phyloP scores from a whole-genome alignment of 2,797 vertebrate species.

The Sebastes diploproa region DNA sequence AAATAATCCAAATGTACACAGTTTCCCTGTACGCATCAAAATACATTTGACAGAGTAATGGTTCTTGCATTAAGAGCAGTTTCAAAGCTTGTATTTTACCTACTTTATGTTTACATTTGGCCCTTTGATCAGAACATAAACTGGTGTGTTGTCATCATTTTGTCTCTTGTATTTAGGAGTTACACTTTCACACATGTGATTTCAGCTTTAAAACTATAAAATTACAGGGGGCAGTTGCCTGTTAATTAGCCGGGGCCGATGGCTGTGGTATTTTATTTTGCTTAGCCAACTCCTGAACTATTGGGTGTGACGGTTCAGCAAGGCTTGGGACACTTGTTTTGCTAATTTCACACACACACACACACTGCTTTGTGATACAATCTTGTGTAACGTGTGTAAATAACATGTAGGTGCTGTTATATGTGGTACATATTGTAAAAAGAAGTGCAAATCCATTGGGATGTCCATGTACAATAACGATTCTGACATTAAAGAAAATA shows the following conservation, averaged over 20 bases:
- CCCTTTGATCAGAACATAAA: slow-evolving; percentile 8
- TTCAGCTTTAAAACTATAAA: slow-evolving; percentile 52
- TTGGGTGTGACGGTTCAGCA: slow-evolving; percentile 25
- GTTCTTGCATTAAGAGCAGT: slow-evolving; percentile 23
- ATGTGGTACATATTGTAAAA: slow-evolving; percentile 88
- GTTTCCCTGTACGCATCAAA: slow-evolving; percentile 6
- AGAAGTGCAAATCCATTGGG: slow-evolving; percentile 78
- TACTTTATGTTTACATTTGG: slow-evolving; percentile 52
- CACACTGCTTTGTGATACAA: slow-evolving; percentile 86
- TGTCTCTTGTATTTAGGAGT: slow-evolving; percentile 2
- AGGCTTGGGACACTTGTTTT: slow-evolving; percentile 37
- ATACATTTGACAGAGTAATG: not conserved
- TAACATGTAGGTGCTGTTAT: slow-evolving; percentile 86
- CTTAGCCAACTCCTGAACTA: slow-evolving; percentile 23
- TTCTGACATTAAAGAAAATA: slow-evolving; percentile 84
- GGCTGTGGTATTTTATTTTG: slow-evolving; percentile 46
- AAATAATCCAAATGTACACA: slow-evolving; percentile 17
- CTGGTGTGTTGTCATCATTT: slow-evolving; percentile 8
- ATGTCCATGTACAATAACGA: slow-evolving; percentile 84
- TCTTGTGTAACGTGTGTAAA: slow-evolving; percentile 87
- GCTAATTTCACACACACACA: slow-evolving; percentile 80
- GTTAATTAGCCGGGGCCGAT: slow-evolving; percentile 9
- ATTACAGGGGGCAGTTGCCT: not conserved
- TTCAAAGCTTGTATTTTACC: slow-evolving; percentile 27
- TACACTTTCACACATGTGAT: slow-evolving; percentile 20